phyloP scores from a whole-genome alignment of 2,113 vertebrate species.

The Proterorhinus semilunaris region DNA sequence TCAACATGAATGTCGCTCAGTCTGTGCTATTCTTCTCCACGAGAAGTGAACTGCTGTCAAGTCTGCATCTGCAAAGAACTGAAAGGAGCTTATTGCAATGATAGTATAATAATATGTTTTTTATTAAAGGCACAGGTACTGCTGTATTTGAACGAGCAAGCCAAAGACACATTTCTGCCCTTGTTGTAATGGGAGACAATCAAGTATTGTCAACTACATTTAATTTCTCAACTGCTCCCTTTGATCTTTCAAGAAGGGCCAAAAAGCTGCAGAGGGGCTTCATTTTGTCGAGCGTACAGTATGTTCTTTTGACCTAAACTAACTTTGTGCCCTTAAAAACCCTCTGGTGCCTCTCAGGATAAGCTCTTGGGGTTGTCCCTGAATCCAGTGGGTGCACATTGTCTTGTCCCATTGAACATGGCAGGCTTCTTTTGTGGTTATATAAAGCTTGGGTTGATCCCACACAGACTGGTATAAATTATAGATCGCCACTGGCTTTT shows the following conservation, averaged over 20 bases:
- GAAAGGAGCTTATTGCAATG: no score
- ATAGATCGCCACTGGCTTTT: conserved; percentile 32
- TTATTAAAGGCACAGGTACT: no score
- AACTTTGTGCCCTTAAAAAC: conserved; percentile 35
- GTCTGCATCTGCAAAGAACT: no score
- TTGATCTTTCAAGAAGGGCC: conserved; percentile 26
- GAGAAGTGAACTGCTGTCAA: no score
- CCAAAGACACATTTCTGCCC: no score
- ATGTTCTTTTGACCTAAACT: conserved; percentile 41
- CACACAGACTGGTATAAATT: conserved; percentile 36
- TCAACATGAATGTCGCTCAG: no score
- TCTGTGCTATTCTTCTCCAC: no score
- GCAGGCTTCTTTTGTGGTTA: conserved; percentile 28
- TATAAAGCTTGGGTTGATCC: conserved; percentile 40
- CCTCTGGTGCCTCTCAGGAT: conserved; percentile 29
- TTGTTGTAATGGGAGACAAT: no score
- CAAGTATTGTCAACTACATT: no score
- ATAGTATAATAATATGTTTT: no score
- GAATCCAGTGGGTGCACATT: conserved; percentile 5
- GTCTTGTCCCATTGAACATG: conserved; percentile 13
- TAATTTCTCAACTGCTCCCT: background rate
- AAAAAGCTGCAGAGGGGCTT: conserved; percentile 28
- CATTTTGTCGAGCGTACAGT: conserved; percentile 50
- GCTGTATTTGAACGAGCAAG: no score
- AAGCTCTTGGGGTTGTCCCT: conserved; percentile 20